Evolutionary conservation across 2,797 vertebrate genomes (phyloP).

Genomic region (Erpetoichthys calabaricus): DNA sequence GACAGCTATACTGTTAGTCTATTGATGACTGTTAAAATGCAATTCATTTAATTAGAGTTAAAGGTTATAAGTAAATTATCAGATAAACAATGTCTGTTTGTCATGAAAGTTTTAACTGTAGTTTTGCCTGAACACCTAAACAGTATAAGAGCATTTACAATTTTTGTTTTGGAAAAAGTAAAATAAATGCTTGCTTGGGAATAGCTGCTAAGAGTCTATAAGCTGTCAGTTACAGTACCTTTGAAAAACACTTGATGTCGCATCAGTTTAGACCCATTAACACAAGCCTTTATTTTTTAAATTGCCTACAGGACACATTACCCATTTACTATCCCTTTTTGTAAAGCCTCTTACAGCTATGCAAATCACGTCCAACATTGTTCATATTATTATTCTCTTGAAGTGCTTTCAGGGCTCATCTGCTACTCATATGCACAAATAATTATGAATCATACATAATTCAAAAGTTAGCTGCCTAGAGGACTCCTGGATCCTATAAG

Average conservation of each 20-base stretch:
- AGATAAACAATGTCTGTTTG: no score
- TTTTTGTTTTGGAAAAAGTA: neutral
- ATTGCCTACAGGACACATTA: neutral
- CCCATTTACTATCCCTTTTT: neutral
- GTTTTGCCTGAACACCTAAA: neutral
- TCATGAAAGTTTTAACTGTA: no score
- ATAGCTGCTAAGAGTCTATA: neutral
- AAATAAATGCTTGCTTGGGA: neutral
- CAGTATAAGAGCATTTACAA: neutral
- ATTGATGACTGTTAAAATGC: no score
- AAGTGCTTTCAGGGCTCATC: constrained; percentile 6
- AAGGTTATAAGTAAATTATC: no score
- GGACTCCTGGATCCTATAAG: neutral
- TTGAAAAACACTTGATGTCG: neutral
- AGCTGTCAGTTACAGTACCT: neutral
- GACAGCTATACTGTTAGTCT: no score
- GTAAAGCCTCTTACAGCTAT: neutral
- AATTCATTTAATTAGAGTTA: no score
- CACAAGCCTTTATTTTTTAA: constrained; percentile 1
- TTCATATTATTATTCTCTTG: constrained; percentile 3
- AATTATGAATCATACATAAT: constrained; percentile 7
- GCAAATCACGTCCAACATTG: constrained; percentile 2
- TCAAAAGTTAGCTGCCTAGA: constrained; percentile 1
- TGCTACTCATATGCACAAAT: constrained; percentile 6
- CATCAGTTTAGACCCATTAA: neutral